Percentiles rank a stretch among this genome's conserved stretches.
Evolutionary conservation across 2,797 vertebrate genomes (phyloP).

Genomic region (Clamator glandarius): DNA sequence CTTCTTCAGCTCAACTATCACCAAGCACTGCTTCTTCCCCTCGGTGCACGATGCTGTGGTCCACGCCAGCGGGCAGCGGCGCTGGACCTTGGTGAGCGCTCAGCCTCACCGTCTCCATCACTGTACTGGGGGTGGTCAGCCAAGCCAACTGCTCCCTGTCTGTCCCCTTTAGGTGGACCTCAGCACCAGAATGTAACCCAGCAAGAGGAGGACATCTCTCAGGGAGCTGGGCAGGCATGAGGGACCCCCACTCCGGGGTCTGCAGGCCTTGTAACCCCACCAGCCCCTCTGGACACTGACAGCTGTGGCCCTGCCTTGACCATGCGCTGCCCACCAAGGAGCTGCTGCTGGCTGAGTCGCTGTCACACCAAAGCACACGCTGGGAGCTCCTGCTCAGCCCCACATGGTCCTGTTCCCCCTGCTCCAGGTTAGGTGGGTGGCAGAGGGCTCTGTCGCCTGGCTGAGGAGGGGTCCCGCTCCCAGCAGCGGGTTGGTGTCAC

Average conservation of each 20-base stretch:
- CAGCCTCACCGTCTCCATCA: fast-evolving
- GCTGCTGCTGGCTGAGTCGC: background rate
- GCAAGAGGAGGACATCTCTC: background rate
- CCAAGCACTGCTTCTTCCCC: conserved; percentile 86
- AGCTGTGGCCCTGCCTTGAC: background rate
- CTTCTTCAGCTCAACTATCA: conserved; percentile 87
- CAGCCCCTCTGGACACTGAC: background rate
- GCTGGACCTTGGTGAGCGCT: background rate
- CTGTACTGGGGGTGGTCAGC: fast-evolving
- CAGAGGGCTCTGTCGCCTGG: fast-evolving
- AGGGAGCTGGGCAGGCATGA: too few species aligned
- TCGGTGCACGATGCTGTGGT: conserved; percentile 87
- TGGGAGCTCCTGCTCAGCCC: background rate
- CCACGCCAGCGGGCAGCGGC: conserved; percentile 7
- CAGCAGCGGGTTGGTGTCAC: fast-evolving
- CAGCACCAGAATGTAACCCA: conserved; percentile 50
- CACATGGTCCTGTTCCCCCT: too few species aligned
- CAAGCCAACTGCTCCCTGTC: background rate
- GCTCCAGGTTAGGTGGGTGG: fast-evolving
- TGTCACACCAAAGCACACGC: fast-evolving
- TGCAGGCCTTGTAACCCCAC: fast-evolving
- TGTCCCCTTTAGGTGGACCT: background rate
- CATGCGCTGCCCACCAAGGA: fast-evolving
- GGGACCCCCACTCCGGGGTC: too few species aligned
- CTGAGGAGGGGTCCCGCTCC: fast-evolving